Base-by-base conservation (phyloP, 1,140 invertebrate genomes). In the Scaptomyza pallida region DNA sequence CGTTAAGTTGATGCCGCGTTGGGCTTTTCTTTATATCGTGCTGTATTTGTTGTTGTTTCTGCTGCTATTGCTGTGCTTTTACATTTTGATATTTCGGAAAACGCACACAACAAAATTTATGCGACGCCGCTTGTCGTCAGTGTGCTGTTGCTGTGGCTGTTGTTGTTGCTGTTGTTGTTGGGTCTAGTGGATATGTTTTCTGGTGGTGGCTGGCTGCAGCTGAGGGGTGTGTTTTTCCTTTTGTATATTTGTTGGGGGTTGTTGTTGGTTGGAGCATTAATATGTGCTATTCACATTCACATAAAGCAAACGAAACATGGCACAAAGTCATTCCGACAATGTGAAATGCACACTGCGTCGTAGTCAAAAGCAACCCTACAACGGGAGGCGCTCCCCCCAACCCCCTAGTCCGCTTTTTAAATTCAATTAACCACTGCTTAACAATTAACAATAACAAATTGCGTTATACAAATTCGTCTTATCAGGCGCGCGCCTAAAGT, bases 391-490 rank as follows among this genome's bases (percentile, higher is more conserved):
- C 40, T 62, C 69, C 12, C 30, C 8, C 13, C 23, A 69, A 75
- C 12, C 30, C 8, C 13, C 23, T 2, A n/a, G 15, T 9, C 13
- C 13, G n/a, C n/a, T n/a, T n/a, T n/a, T n/a, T n/a, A n/a, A 13
- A 3, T 12, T 8, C n/a, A 9, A 13, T 30, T 5, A 8, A 3
- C 13, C 5, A 12, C 50, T 40, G 8, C 35, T 40, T 21, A 60
- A 21, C 63, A 65, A 67, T 72, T 59, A 77, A 74, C 56, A 82
- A 67, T 47, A 67, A 78, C 59, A 78, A 85, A 86, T 77, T 85
- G 81, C 81, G 81, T 75, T 86, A 88, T 86, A 85, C n/a, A n/a
- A n/a, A 73, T 74, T 85, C 74, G 57, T 55, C 17, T 41, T 81
- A 81, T 81, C 78, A 83, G n/a, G n/a, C n/a, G 78, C 10, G 8